phyloP scores from a whole-genome alignment of 2,113 vertebrate genomes.

The Pelecanoides urinatrix region DNA sequence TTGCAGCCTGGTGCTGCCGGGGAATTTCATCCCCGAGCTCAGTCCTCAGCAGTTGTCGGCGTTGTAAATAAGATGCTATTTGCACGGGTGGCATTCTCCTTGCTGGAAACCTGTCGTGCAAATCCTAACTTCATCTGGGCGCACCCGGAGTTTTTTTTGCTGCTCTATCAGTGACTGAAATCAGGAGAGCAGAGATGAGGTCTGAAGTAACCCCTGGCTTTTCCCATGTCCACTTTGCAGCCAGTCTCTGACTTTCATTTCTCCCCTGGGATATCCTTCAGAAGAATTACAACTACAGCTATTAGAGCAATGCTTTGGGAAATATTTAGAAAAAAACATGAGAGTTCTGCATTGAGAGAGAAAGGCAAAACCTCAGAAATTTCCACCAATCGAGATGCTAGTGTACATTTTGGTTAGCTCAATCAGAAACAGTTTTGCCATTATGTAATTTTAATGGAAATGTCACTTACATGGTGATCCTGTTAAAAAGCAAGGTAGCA shows the following conservation, averaged over 20 bases:
- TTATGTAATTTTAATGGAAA: background rate
- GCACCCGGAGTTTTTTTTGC: background rate
- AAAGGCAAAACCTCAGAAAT: background rate
- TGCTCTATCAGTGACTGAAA: background rate
- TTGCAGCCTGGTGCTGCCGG: background rate
- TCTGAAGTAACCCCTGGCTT: background rate
- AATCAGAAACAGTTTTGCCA: background rate
- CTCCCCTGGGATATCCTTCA: background rate
- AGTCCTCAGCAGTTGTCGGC: background rate
- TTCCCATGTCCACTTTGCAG: slow-evolving; percentile 17
- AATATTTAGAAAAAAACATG: background rate
- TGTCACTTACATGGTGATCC: background rate
- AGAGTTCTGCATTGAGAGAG: background rate
- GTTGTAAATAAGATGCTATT: background rate
- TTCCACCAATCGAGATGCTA: background rate
- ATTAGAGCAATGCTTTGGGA: background rate
- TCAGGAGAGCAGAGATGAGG: background rate
- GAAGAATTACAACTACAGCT: background rate
- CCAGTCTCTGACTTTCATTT: background rate
- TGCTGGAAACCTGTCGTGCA: fast-evolving
- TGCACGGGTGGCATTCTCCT: background rate
- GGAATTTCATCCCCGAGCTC: background rate
- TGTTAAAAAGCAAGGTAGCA: background rate
- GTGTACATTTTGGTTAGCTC: background rate
- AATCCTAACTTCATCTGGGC: background rate